Percentiles rank a stretch among this genome's conserved stretches.
These are phyloP conservation scores for Azorinus chamasolen DNA, from an alignment of 2,888 invertebrate species.

Conservation along the genomic window DNA sequence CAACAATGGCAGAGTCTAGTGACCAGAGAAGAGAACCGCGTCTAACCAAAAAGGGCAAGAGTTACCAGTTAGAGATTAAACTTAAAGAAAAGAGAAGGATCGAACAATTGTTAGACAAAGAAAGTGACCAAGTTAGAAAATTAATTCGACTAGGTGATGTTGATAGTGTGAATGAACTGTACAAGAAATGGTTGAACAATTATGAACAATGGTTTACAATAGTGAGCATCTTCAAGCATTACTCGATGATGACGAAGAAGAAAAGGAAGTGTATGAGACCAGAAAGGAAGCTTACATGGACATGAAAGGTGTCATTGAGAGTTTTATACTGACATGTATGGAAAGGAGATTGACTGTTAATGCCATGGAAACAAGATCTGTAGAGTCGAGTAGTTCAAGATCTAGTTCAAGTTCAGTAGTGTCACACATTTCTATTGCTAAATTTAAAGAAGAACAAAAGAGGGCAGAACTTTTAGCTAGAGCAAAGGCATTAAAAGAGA, in stretches of 20 bases:
- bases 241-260: neutral
- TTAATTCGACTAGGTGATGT: too few relatives aligned
- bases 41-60: too few relatives aligned
- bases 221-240: neutral
- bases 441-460: neutral
- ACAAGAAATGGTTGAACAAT: neutral
- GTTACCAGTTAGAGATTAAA: too few relatives aligned
- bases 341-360: neutral
- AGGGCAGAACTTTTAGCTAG: conserved; percentile 2
- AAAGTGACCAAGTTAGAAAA: too few relatives aligned
- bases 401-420: neutral
- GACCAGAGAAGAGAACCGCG: too few relatives aligned
- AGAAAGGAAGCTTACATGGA: neutral
- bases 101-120: too few relatives aligned
- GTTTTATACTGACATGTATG: neutral
- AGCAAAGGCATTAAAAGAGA: neutral
- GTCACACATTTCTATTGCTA: neutral
- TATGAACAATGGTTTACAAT: neutral
- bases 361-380: neutral
- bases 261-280: neutral
- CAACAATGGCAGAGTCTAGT: too few relatives aligned
- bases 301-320: neutral
- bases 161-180: neutral
- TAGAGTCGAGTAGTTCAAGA: neutral
- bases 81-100: too few relatives aligned